Evolutionary conservation across 2,888 invertebrate genomes (phyloP), one percentile per base, ranked within the genome.

Genomic region (Trichopoda pennipes): DNA sequence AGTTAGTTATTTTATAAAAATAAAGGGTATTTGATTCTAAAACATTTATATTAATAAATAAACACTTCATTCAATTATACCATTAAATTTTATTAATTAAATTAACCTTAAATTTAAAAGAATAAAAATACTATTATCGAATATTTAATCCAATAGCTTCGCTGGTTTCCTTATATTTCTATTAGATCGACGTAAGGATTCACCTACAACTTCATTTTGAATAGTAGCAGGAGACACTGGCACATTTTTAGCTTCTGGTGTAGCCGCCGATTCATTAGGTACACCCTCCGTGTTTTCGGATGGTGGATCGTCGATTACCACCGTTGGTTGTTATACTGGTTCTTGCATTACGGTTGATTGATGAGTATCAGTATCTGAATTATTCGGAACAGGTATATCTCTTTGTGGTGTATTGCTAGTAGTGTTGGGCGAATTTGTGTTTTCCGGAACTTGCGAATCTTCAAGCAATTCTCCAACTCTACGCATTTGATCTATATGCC

Each of bases 1-100:
- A 47, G 44, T 47, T 47, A 47, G 16, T 47, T n/a, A 47, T 47
- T 47, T 47, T 47, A 47, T 47, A 47, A n/a, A 47, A 47, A 47
- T 47, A 38, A 47, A 47, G 44, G 44, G 44, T 47, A 47, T 47
- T 47, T 47, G 44, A 47, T 47, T 47, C 44, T 47, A 47, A 47
- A 47, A n/a, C 7, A 47, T 47, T 47, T 47, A 47, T 47, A 47
- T n/a, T 47, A n/a, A 47, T 47, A n/a, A 47, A 47, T 47, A n/a
- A 16, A 47, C 44, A 47, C n/a, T 47, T 47, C 44, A 47, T 47
- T 47, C n/a, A 16, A n/a, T 47, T 47, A 47, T 47, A 47, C n/a
- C 44, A 47, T 38, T 47, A n/a, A 47, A 47, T n/a, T 47, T 47
- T 47, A 47, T n/a, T n/a, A 47, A 47, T n/a, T n/a, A 47, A 47